Evolutionary conservation across 2,113 vertebrate species (phyloP).

Genomic region (Rhea americana): DNA sequence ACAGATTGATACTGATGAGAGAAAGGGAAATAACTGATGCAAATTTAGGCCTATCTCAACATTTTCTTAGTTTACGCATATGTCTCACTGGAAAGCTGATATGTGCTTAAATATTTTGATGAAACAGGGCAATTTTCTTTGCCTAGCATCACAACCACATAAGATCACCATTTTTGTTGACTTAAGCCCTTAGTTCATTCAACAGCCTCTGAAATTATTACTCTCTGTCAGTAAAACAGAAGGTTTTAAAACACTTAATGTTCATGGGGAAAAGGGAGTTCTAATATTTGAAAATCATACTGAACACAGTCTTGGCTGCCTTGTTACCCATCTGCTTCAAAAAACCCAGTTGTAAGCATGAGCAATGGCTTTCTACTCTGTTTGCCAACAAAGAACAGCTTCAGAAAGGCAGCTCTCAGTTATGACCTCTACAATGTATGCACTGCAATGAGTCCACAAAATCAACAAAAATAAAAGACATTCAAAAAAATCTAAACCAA

Average conservation of each 20-base stretch:
- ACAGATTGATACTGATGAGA: neutral
- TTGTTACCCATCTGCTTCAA: neutral
- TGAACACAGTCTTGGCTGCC: conserved; percentile 34
- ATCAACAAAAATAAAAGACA: neutral
- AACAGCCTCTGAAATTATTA: conserved; percentile 25
- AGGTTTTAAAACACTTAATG: neutral
- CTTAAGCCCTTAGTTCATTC: conserved; percentile 17
- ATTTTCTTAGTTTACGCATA: neutral
- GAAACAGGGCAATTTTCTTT: conserved; percentile 15
- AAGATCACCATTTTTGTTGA: neutral
- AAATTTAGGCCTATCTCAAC: neutral
- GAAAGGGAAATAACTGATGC: conserved; percentile 4
- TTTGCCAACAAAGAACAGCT: conserved; percentile 31
- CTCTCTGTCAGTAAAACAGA: neutral
- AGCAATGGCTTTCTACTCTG: neutral
- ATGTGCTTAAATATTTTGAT: neutral
- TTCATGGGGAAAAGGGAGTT: neutral
- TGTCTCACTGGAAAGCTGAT: neutral
- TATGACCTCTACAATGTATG: neutral
- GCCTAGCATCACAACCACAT: neutral
- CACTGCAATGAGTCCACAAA: neutral
- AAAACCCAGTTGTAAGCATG: neutral
- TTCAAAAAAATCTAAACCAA: neutral
- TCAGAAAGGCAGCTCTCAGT: conserved; percentile 15
- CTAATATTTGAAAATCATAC: conserved; percentile 34